Base-by-base conservation (phyloP, 2,113 vertebrate species). In the Taurulus bubalis region DNA sequence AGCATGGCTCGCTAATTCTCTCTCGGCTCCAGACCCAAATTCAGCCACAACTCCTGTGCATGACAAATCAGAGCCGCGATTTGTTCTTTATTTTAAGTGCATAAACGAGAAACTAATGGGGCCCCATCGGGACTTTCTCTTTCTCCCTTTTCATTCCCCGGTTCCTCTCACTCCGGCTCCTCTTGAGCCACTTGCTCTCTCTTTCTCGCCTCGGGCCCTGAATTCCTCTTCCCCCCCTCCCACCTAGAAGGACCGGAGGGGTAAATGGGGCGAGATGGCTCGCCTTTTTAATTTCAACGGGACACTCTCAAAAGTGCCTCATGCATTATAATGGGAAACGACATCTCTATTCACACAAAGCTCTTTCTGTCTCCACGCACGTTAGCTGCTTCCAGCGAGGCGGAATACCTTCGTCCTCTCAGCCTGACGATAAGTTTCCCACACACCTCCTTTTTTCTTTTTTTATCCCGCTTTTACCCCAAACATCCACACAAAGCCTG, bases 311-410 rank as follows among this genome's bases (percentile, higher is more conserved):
- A 87, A n/a, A 91, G 84, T 75, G 86, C 83, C 83, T 89, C 79
- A 80, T 87, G 92, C 90, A 91, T 92, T 85, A 75, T 91, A 91
- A 92, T 93, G 86, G 88, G 86, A 86, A 79, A 70, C 62, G 84
- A 89, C 92, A 82, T 90, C 80, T 92, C 89, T 68, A 68, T 91
- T 91, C 87, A 90, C 76, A 91, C 88, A 77, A 74, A 83, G 85
- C 83, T 90, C 82, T 88, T 79, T 87, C 80, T 91, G 79, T 90
- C 85, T 69, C 83, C 2, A 28, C 2, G 63, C 81, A 83, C 75
- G 63, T 65, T 90, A 73, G 69, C 79, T 56, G 59, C 64, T 69
- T 28, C 40, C 42, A 58, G 59, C 3, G 30, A 38, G 70, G 64
- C 77, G 3, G 76, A 90, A 82, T 82, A 75, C 78, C 80, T 90